Evolutionary conservation across 2,797 vertebrate genomes (phyloP).

Genomic region (Tympanoctomys barrerae): DNA sequence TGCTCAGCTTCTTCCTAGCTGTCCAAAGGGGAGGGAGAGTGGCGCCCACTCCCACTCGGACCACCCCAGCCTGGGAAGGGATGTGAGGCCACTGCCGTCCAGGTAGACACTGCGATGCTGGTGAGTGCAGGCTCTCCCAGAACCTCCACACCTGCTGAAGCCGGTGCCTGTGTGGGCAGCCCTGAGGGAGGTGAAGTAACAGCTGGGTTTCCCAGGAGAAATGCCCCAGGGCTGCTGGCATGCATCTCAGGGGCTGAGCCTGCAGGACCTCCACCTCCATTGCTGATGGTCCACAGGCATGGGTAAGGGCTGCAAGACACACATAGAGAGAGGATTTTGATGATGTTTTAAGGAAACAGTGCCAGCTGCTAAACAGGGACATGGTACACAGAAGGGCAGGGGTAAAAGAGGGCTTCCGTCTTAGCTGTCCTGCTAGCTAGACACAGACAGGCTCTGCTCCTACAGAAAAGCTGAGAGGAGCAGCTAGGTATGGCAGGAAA

Average conservation of each 20-base stretch:
- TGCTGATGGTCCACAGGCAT: constrained; percentile 95
- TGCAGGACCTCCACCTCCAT: constrained; percentile 88
- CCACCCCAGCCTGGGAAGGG: constrained; percentile 88
- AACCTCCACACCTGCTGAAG: constrained; percentile 88
- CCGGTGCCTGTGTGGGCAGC: constrained; percentile 86
- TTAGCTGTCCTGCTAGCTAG: neutral
- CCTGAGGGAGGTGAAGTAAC: constrained; percentile 88
- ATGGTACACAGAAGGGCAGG: rapidly evolving
- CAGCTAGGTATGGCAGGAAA: rapidly evolving
- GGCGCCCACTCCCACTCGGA: constrained; percentile 5
- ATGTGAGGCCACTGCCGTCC: constrained; percentile 91
- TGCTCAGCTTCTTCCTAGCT: neutral
- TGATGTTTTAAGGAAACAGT: neutral
- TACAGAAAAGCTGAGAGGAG: neutral
- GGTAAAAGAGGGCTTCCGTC: too few relatives aligned
- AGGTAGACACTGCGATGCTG: constrained; percentile 89
- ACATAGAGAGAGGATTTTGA: neutral
- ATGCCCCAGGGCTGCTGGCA: constrained; percentile 83
- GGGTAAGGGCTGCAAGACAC: constrained; percentile 92
- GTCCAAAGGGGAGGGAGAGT: constrained; percentile 65
- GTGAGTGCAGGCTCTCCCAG: constrained; percentile 88
- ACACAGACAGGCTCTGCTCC: neutral
- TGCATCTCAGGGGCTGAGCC: constrained; percentile 84
- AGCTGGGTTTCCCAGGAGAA: constrained; percentile 86
- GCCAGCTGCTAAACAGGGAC: rapidly evolving